A percentile compares a stretch with the other conserved stretches of the same genome.
phyloP scores from a whole-genome alignment of 2,797 vertebrate genomes.

The Cryptoblepharus egeriae region DNA sequence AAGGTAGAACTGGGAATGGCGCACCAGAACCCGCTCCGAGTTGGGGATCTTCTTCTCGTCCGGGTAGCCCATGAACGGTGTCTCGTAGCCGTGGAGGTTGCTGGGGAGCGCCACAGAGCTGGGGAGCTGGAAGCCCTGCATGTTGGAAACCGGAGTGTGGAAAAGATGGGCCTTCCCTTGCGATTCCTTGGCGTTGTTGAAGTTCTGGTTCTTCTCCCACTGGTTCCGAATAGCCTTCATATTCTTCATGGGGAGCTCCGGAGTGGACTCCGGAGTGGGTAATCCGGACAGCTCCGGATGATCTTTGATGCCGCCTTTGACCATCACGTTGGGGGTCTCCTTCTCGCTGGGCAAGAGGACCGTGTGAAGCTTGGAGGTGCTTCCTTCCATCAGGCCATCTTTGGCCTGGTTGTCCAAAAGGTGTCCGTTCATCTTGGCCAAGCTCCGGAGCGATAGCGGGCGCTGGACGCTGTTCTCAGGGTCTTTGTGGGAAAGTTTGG shows the following conservation, averaged over 20 bases:
- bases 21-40: slow-evolving; percentile 80
- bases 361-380: slow-evolving; percentile 84
- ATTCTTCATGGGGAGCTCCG: slow-evolving; percentile 89
- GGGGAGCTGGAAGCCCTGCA: slow-evolving; percentile 82
- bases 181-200: slow-evolving; percentile 89
- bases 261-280: slow-evolving; percentile 91
- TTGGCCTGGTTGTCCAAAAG: slow-evolving; percentile 83
- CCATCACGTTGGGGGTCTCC: slow-evolving; percentile 75
- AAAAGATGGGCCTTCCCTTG: slow-evolving; percentile 74
- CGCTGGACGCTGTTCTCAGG: slow-evolving; percentile 86
- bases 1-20: slow-evolving; percentile 78
- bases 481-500: slow-evolving; percentile 83
- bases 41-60: slow-evolving; percentile 87
- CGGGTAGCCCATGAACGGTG: slow-evolving; percentile 53
- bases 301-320: slow-evolving; percentile 60
- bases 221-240: slow-evolving; percentile 87
- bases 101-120: slow-evolving; percentile 69
- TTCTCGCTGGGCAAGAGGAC: slow-evolving; percentile 78
- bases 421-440: slow-evolving; percentile 87
- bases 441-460: slow-evolving; percentile 87
- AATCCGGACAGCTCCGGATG: slow-evolving; percentile 87
- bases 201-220: slow-evolving; percentile 93
- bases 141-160: slow-evolving; percentile 75
- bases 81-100: slow-evolving; percentile 73
- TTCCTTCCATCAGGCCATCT: slow-evolving; percentile 81